Percentiles rank a stretch among this genome's conserved stretches.
Conservation (phyloP, 1,140 invertebrate species). For the Thaumetopoea pityocampa region DNA sequence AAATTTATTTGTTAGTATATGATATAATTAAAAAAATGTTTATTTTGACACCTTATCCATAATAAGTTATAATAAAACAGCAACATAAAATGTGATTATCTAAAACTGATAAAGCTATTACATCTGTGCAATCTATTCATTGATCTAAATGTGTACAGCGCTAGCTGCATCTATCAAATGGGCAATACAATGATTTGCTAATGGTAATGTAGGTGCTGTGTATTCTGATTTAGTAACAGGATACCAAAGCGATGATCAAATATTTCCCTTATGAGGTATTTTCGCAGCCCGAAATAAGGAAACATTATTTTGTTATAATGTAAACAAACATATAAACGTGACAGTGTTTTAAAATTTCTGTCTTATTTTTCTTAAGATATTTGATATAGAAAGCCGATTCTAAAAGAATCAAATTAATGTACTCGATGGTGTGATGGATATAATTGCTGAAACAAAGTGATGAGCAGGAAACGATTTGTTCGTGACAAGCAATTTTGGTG, state of each 20-base stretch:
- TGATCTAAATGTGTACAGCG: constrained; percentile 56
- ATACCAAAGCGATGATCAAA: constrained; percentile 56
- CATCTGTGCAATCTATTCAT: constrained; percentile 47
- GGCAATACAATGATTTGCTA: constrained; percentile 36
- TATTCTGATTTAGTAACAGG: constrained; percentile 58
- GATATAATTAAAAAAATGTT: too few species aligned
- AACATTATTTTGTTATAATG: constrained; percentile 9
- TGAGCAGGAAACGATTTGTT: constrained; percentile 49
- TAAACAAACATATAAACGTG: constrained; percentile 9
- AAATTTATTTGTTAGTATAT: too few species aligned
- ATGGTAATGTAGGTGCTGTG: constrained; percentile 68
- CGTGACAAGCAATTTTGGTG: constrained; percentile 56
- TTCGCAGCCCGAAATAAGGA: constrained; percentile 7
- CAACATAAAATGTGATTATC: constrained; percentile 14
- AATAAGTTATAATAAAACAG: constrained; percentile 3
- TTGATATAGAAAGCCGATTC: constrained; percentile 35
- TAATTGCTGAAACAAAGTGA: constrained; percentile 27
- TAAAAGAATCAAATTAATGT: constrained; percentile 33
- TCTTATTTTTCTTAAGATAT: constrained; percentile 15
- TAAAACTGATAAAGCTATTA: constrained; percentile 24
- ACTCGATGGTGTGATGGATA: constrained; percentile 37
- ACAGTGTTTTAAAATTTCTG: constrained; percentile 21
- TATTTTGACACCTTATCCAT: too few species aligned
- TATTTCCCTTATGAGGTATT: constrained; percentile 30
- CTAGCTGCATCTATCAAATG: constrained; percentile 41